These are phyloP conservation scores for Manduca sexta DNA, from an alignment of 1,140 invertebrate species.

Conservation along the genomic window DNA sequence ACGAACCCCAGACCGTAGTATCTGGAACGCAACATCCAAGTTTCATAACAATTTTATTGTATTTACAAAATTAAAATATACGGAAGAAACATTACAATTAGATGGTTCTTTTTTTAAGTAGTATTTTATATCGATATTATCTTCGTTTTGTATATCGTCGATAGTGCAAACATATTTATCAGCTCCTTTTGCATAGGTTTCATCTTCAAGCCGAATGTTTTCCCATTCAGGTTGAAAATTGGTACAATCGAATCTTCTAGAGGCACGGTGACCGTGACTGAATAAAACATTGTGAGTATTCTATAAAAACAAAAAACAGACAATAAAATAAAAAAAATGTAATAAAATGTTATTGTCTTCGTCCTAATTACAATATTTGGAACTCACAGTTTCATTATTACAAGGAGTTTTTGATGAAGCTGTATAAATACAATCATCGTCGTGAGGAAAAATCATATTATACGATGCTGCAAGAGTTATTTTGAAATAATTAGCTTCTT, in stretches of 20 bases:
- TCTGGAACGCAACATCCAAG: slow-evolving; percentile 24
- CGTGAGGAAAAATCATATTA: slow-evolving; percentile 38
- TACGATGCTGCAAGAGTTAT: slow-evolving; percentile 45
- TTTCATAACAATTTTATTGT: no score
- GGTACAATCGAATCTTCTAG: slow-evolving; percentile 25
- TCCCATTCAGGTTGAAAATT: slow-evolving; percentile 51
- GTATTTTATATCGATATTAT: slow-evolving; percentile 35
- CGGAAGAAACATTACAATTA: slow-evolving; percentile 16
- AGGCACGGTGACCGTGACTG: slow-evolving; percentile 27
- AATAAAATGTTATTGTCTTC: no score
- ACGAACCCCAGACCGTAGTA: slow-evolving; percentile 45
- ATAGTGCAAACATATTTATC: slow-evolving; percentile 31
- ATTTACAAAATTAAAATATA: no score
- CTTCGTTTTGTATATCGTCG: slow-evolving; percentile 35
- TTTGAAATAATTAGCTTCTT: slow-evolving; percentile 42
- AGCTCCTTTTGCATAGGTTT: slow-evolving; percentile 32
- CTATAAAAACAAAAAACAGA: slow-evolving; percentile 21
- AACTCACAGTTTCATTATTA: slow-evolving; percentile 35
- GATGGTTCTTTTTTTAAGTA: slow-evolving; percentile 24
- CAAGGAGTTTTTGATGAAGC: slow-evolving; percentile 41
- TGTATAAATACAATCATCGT: slow-evolving; percentile 29
- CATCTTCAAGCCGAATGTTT: slow-evolving; percentile 24
- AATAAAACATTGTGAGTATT: slow-evolving; percentile 24
- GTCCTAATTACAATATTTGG: no score
- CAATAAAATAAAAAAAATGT: background rate